Percentiles rank a stretch among this genome's conserved stretches.
Conservation (phyloP, 1,140 invertebrate species). For the Euschistus heros region DNA sequence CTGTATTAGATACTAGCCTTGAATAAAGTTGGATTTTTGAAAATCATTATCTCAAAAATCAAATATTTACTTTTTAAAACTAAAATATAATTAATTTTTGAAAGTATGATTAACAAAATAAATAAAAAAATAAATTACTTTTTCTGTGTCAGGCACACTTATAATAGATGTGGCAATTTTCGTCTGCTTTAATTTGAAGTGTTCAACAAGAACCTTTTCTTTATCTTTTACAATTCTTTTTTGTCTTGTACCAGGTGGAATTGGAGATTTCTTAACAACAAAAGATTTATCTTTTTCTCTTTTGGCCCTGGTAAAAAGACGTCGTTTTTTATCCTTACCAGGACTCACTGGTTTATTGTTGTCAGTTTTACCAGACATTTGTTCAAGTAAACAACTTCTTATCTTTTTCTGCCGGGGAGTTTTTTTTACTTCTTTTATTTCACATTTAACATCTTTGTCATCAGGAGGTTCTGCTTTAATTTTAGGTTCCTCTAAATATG, state of each 20-base stretch:
- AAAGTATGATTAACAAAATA: too few species aligned
- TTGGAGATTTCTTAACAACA: conserved; percentile 15
- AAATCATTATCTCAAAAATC: too few species aligned
- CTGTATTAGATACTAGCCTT: too few species aligned
- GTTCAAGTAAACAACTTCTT: neutral
- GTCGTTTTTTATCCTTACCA: conserved; percentile 20
- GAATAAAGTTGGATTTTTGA: too few species aligned
- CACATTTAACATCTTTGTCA: conserved; percentile 8
- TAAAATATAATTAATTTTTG: too few species aligned
- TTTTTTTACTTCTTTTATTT: conserved; percentile 19
- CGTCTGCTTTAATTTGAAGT: conserved; percentile 24
- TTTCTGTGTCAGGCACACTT: conserved; percentile 22
- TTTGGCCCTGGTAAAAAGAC: conserved; percentile 9
- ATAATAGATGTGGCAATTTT: conserved; percentile 10
- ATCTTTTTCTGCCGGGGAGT: conserved; percentile 1
- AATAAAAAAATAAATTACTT: conserved; percentile 11
- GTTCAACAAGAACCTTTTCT: conserved; percentile 29
- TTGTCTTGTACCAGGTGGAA: conserved; percentile 22
- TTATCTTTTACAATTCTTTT: conserved; percentile 29
- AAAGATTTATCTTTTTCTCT: conserved; percentile 21
- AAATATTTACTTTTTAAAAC: too few species aligned
- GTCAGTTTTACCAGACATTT: conserved; percentile 9
- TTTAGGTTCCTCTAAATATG: conserved; percentile 10
- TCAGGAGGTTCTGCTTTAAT: conserved; percentile 7
- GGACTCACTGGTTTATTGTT: neutral